Percentiles rank a stretch among this genome's conserved stretches.
These are phyloP conservation scores for Danionella dracula DNA, from an alignment of 2,797 vertebrate genomes.

Conservation along the genomic window DNA sequence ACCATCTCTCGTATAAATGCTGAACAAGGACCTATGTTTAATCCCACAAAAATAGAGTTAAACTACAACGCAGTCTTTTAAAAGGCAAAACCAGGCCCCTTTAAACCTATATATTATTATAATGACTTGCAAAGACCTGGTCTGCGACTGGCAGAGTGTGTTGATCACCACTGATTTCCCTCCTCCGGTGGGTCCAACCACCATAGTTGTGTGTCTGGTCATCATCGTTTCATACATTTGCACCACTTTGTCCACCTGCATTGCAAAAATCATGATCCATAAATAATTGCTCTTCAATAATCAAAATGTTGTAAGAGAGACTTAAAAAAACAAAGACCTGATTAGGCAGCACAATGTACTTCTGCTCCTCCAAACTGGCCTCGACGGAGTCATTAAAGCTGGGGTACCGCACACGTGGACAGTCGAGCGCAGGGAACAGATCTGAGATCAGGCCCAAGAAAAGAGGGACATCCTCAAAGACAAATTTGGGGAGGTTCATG, in stretches of 20 bases:
- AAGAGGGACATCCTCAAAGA: constrained; percentile 93
- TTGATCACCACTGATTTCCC: constrained; percentile 95
- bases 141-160: constrained; percentile 91
- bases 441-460: constrained; percentile 93
- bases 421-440: constrained; percentile 90
- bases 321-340: constrained; percentile 70
- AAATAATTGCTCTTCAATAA: neutral
- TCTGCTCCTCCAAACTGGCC: constrained; percentile 68
- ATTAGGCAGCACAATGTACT: constrained; percentile 72
- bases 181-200: constrained; percentile 93
- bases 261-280: neutral
- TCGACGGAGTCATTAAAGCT: constrained; percentile 88
- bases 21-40: too few species aligned
- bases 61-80: too few species aligned
- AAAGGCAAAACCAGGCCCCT: too few species aligned
- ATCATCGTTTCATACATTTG: constrained; percentile 98
- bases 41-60: too few species aligned
- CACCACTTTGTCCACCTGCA: constrained; percentile 94
- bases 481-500: constrained; percentile 97
- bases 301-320: neutral
- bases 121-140: constrained; percentile 70
- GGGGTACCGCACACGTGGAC: constrained; percentile 86
- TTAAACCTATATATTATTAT: too few species aligned
- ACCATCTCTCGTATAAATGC: too few species aligned
- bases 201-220: constrained; percentile 94